phyloP scores from a whole-genome alignment of 2,113 vertebrate genomes.

The Rallus limicola region DNA sequence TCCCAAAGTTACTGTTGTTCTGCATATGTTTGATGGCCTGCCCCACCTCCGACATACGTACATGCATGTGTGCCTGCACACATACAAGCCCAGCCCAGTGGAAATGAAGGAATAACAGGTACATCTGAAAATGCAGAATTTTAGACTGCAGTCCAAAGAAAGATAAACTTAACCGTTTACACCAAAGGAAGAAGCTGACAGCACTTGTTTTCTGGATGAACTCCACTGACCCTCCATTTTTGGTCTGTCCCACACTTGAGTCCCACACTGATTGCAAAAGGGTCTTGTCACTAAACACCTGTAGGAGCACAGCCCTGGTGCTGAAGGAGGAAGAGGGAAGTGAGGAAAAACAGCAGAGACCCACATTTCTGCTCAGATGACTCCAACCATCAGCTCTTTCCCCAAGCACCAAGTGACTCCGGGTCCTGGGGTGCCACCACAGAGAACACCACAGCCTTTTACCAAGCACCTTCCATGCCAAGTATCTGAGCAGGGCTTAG shows the following conservation, averaged over 20 bases:
- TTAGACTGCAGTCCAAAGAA: background rate
- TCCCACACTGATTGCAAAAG: background rate
- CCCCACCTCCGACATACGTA: background rate
- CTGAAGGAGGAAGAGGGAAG: background rate
- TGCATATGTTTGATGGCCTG: background rate
- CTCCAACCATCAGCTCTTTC: background rate
- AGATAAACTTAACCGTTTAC: background rate
- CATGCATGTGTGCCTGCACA: background rate
- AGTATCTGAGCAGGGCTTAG: background rate
- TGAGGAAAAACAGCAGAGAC: background rate
- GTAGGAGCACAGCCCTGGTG: rapidly evolving
- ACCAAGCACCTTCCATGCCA: background rate
- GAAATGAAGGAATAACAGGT: background rate
- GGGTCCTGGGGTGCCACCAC: background rate
- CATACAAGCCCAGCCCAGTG: background rate
- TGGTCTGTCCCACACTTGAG: background rate
- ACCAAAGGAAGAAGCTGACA: background rate
- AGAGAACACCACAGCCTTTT: background rate
- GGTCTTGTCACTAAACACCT: background rate
- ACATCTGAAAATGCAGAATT: background rate
- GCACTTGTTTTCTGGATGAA: background rate
- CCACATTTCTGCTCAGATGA: background rate
- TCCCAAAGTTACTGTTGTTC: background rate
- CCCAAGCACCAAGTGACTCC: background rate
- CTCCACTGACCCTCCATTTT: background rate